Evolutionary conservation across 2,797 vertebrate species (phyloP), one percentile per base, ranked within the genome.

Genomic region (Pithecia hirsuta): DNA sequence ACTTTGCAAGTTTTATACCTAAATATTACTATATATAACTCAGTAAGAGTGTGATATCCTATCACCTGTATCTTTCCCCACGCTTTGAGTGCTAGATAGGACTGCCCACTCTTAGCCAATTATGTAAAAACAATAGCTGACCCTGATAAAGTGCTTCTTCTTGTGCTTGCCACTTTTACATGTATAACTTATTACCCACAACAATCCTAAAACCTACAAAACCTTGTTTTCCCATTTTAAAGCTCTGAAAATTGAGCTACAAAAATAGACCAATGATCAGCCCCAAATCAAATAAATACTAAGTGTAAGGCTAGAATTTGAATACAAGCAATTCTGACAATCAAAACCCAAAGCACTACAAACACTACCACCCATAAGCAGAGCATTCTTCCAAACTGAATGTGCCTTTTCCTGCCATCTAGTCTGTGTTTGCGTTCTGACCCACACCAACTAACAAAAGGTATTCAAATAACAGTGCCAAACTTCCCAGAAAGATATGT

Each of bases 321-420:
- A 74, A 79, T n/a, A 5, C 0, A 3, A 30, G 48, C 9, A 19
- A 7, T 28, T 26, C 2, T 46, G 6, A 33, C 4, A 0, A n/a
- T 28, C 22, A 79, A 46, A 76, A 6, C 13, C 82, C 33, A 30
- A 61, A 46, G 39, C 0, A 28, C 14, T 24, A 12, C 33, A 26
- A 28, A 28, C 33, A 7, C 2, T 0, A 28, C 12, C n/a, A 8
- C 78, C n/a, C 33, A 13, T 14, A 26, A n/a, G 13, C 59, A 46
- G 28, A 30, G 39, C 41, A 15, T 26, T 22, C 72, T 89, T 44
- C 44, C 74, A 24, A 24, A 61, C 4, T 7, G 0, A 36, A 26
- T 4, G n/a, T 5, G 13, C 55, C 81, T 44, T 70, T 89, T 44
- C 24, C 36, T 33, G 50, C 10, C 89, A 82, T 17, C 70, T 19